Evolutionary conservation across 2,888 invertebrate genomes (phyloP), one percentile per base, ranked within the genome.

Genomic region (Eumacrocentrus americanus): DNA sequence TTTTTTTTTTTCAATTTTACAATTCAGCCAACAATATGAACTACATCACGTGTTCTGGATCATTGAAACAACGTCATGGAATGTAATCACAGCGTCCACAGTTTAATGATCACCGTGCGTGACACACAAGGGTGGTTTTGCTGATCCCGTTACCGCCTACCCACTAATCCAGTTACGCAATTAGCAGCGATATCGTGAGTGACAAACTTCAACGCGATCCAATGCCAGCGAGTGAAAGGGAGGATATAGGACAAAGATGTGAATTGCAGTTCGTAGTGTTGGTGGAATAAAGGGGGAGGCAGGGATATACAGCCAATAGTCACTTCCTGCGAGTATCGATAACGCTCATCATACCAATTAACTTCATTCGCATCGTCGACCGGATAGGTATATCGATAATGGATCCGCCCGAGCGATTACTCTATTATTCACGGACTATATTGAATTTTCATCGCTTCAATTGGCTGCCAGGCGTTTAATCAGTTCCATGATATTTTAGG

Each of bases 171-270:
- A 54, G 55, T 37, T 42, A 25, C 50, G n/a, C 37, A 58, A 42
- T 37, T 56, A 55, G 7, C 47, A 16, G 38, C 44, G 60, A 51
- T 62, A 58, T 57, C 58, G 46, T 35, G 60, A 58, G 57, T 60
- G 62, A 60, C 62, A 58, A 35, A 46, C 56, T 42, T 29, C 38
- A 47, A 40, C 14, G 9, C n/a, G n/a, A 42, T 42, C 18, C 11
- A 42, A 42, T 18, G 9, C 7, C 1, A 9, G 42, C n/a, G n/a
- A n/a, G n/a, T n/a, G 7, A 42, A 42, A 20, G 20, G 11, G 18
- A 42, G 18, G 42, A 42, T 18, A 18, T n/a, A 20, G 11, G 2
- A 2, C 18, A n/a, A 18, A 42, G n/a, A 42, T 42, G 20, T 2
- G 3, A 7, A 7, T 11, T 35, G 35, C 3, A 11, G n/a, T 35